Evolutionary conservation across 1,140 invertebrate genomes (phyloP), one percentile per base, ranked within the genome.

Genomic region (Antheraea pernyi): DNA sequence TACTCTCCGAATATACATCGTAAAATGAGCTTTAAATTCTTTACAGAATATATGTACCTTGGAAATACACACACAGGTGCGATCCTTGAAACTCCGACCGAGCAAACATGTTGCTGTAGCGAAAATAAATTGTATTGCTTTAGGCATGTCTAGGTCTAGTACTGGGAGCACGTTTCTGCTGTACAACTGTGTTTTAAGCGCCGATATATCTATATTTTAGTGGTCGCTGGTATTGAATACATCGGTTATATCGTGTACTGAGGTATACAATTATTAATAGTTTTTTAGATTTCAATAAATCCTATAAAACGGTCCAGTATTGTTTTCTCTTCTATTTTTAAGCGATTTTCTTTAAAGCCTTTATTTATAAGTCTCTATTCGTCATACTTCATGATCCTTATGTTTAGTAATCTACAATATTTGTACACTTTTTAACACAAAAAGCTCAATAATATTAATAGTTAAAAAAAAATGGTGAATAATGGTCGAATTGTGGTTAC

Each of bases 61-160:
- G 5, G 16, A n/a, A 6, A 53, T n/a, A 53, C 9, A 11, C 7
- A 10, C 46, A 53, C 46, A n/a, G 11, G 16, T 53, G 13, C 46
- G 46, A 53, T 53, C 1, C 46, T 53, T 16, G 46, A n/a, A 53
- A 53, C 16, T 11, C 46, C 10, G 46, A 53, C 46, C 46, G 16
- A 16, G 46, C 9, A 16, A 53, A 53, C 7, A 53, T 53, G 46
- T 53, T 16, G 13, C 46, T 53, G 10, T 53, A 53, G 6, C 6
- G 16, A 16, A 53, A 16, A 53, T 53, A 53, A 53, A 53, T 53
- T 53, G 46, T 53, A 53, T 53, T 53, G 46, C 46, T 53, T 53
- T 16, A 16, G 46, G 10, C 7, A 53, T 53, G 46, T 53, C 46
- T n/a, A 53, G 6, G 46, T 53, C 0, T 16, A 11, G 6, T 53